Conservation (phyloP, 2,888 invertebrate species). For the Macaria notata region DNA sequence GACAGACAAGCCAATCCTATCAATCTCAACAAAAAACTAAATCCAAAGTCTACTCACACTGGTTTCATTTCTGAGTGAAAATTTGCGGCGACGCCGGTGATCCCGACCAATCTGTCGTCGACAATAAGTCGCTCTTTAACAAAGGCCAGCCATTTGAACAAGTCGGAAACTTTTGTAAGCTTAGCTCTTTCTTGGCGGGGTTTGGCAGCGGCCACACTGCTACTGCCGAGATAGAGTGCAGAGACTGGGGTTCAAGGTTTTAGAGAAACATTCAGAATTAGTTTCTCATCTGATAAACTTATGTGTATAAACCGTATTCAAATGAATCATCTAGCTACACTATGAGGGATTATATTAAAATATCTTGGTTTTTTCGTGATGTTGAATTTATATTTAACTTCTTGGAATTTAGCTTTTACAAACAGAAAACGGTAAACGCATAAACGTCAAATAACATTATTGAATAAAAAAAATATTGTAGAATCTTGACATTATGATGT, state of each 20-base stretch:
- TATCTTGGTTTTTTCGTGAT: no score
- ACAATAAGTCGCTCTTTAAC: constrained; percentile 80
- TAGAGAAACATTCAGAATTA: no score
- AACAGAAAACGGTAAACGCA: no score
- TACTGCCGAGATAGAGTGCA: constrained; percentile 1
- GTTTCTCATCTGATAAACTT: no score
- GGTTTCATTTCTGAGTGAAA: constrained; percentile 44
- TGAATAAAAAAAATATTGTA: no score
- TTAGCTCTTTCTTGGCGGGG: constrained; percentile 75
- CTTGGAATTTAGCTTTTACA: no score
- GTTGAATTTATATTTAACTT: no score
- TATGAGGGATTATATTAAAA: no score
- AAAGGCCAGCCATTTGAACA: constrained; percentile 81
- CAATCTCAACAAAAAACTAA: constrained; percentile 27
- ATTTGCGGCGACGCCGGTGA: constrained; percentile 63
- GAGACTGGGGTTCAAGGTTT: not conserved
- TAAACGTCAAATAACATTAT: no score
- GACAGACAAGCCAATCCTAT: constrained; percentile 10
- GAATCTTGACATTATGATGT: no score
- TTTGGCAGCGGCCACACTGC: constrained; percentile 70
- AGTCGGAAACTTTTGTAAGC: constrained; percentile 81
- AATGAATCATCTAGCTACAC: no score
- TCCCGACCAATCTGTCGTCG: constrained; percentile 79
- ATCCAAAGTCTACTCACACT: constrained; percentile 29
- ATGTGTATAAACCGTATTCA: no score